Conservation (phyloP, 2,113 vertebrate species). For the Odocoileus virginianus region DNA sequence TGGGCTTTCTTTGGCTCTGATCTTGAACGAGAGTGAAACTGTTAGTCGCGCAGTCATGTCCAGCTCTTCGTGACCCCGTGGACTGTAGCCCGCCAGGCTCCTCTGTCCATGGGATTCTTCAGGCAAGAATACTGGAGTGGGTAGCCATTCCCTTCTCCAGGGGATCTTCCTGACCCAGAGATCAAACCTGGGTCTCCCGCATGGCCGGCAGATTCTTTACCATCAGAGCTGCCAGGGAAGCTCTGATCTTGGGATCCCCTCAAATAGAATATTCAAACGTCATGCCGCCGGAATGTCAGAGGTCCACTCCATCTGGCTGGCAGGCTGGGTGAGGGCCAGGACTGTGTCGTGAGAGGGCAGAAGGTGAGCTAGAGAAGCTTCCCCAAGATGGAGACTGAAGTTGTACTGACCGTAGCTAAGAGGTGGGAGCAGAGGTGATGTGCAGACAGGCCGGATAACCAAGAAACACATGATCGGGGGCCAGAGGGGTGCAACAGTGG, state of each 20-base stretch:
- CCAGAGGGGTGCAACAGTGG: not conserved
- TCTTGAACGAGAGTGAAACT: not conserved
- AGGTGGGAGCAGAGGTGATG: not conserved
- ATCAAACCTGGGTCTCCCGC: not conserved
- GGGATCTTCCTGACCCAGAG: not conserved
- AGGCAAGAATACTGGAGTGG: not conserved
- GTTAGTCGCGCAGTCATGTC: not conserved
- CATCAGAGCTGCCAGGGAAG: not conserved
- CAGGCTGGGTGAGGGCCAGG: not conserved
- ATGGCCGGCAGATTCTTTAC: not conserved
- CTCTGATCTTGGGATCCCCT: not conserved
- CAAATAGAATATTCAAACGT: not conserved
- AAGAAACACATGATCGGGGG: not conserved
- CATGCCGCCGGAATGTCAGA: not conserved
- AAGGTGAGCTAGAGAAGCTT: not conserved
- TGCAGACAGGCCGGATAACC: not conserved
- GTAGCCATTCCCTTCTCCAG: not conserved
- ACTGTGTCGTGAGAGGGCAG: not conserved
- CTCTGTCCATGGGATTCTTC: not conserved
- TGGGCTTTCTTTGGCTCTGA: not conserved
- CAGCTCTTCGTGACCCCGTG: not conserved
- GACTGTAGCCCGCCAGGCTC: not conserved
- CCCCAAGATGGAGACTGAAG: not conserved
- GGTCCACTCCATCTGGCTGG: not conserved
- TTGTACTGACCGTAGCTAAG: not conserved